These are phyloP conservation scores for Pomacea maculata DNA, from an alignment of 1,140 invertebrate genomes.

Conservation along the genomic window DNA sequence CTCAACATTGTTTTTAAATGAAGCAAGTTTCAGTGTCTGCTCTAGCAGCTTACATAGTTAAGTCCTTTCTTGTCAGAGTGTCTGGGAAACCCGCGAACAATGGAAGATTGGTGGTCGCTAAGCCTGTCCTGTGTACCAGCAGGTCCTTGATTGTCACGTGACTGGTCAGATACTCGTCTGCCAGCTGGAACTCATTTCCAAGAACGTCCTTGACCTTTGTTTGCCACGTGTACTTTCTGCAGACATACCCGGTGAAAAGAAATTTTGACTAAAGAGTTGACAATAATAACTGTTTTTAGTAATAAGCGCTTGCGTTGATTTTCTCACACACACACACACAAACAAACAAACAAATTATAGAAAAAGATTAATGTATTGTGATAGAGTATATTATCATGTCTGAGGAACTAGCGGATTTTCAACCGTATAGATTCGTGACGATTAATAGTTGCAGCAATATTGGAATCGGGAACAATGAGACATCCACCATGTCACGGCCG, in stretches of 20 bases:
- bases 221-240: conserved; percentile 77
- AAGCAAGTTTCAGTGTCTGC: too few species aligned
- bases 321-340: neutral
- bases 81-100: conserved; percentile 56
- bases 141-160: conserved; percentile 37
- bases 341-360: too few species aligned
- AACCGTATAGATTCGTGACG: too few species aligned
- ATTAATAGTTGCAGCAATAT: too few species aligned
- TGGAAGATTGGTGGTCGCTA: conserved; percentile 20
- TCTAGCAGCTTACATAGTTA: conserved; percentile 48
- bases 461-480: too few species aligned
- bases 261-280: neutral
- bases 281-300: too few species aligned
- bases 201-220: conserved; percentile 33
- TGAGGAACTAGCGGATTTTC: too few species aligned
- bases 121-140: conserved; percentile 38
- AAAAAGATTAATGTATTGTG: too few species aligned
- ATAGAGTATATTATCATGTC: too few species aligned
- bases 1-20: too few species aligned
- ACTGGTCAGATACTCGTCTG: conserved; percentile 23
- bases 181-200: conserved; percentile 33
- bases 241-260: conserved; percentile 66
- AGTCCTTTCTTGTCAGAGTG: conserved; percentile 73
- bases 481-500: too few species aligned
- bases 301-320: neutral